phyloP scores from a whole-genome alignment of 2,797 vertebrate species.

The Bryconaethiops microstoma region DNA sequence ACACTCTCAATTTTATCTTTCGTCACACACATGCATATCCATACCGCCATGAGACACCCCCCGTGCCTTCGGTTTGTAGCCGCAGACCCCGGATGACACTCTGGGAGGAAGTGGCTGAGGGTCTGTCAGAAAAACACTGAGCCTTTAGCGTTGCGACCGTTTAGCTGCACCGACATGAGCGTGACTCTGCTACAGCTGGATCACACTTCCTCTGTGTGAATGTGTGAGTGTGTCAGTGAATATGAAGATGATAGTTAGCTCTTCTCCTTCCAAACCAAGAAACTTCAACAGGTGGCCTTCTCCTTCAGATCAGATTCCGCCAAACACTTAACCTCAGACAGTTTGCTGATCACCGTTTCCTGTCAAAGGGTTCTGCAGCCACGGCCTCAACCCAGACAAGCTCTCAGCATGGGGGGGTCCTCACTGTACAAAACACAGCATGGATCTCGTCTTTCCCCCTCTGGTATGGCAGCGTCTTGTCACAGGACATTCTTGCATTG shows the following conservation, averaged over 20 bases:
- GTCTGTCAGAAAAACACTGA: conserved; percentile 13
- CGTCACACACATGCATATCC: conserved; percentile 53
- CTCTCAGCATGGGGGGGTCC: background rate
- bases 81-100: conserved; percentile 43
- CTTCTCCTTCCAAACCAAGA: background rate
- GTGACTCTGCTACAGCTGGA: conserved; percentile 38
- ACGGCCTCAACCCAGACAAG: background rate
- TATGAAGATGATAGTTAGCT: conserved; percentile 2
- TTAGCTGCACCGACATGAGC: conserved; percentile 27
- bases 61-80: conserved; percentile 64
- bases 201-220: conserved; percentile 35
- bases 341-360: background rate
- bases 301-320: background rate
- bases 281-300: background rate
- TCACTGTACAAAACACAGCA: conserved; percentile 9
- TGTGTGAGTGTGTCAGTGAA: conserved; percentile 3
- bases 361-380: background rate
- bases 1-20: background rate
- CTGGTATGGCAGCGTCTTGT: background rate
- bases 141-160: conserved; percentile 32
- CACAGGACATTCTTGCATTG: conserved; percentile 15
- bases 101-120: conserved; percentile 46
- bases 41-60: conserved; percentile 73
- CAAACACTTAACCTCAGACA: background rate
- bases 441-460: background rate